A percentile compares a stretch with the other conserved stretches of the same genome.
These are phyloP conservation scores for Speoplatyrhinus poulsoni DNA, from an alignment of 2,113 vertebrate genomes.

Conservation along the genomic window DNA sequence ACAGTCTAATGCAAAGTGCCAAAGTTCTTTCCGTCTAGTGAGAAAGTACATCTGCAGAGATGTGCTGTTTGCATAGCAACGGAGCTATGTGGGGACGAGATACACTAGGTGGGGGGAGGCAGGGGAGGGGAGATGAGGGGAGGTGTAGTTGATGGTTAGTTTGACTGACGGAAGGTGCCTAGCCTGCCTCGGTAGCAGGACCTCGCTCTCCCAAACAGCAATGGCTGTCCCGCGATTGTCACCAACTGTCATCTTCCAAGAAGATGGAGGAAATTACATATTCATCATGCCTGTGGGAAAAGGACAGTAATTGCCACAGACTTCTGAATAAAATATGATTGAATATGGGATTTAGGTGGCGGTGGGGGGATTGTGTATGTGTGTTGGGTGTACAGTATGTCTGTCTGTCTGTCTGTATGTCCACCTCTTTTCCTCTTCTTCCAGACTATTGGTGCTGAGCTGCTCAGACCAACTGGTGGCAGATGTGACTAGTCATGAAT, in stretches of 20 bases:
- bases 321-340: slow-evolving; percentile 78
- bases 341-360: slow-evolving; percentile 51
- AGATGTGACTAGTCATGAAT: slow-evolving; percentile 78
- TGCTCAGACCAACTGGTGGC: slow-evolving; percentile 52
- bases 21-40: slow-evolving; percentile 13
- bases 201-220: slow-evolving; percentile 65
- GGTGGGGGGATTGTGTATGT: slow-evolving; percentile 36
- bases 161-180: slow-evolving; percentile 55
- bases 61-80: neutral
- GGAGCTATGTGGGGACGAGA: slow-evolving; percentile 18
- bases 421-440: slow-evolving; percentile 49
- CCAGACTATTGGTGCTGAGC: slow-evolving; percentile 60
- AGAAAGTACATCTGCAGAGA: slow-evolving; percentile 17
- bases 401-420: slow-evolving; percentile 51
- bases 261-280: slow-evolving; percentile 72
- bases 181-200: slow-evolving; percentile 51
- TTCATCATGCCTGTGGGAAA: slow-evolving; percentile 62
- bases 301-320: slow-evolving; percentile 69
- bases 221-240: slow-evolving; percentile 59
- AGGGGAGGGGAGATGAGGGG: slow-evolving; percentile 35
- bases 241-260: slow-evolving; percentile 63
- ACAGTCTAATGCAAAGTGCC: slow-evolving; percentile 19
- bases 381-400: slow-evolving; percentile 40
- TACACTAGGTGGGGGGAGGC: slow-evolving; percentile 2
- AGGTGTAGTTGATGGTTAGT: slow-evolving; percentile 30